phyloP scores from a whole-genome alignment of 2,113 vertebrate genomes.

The Lichenostomus cassidix region DNA sequence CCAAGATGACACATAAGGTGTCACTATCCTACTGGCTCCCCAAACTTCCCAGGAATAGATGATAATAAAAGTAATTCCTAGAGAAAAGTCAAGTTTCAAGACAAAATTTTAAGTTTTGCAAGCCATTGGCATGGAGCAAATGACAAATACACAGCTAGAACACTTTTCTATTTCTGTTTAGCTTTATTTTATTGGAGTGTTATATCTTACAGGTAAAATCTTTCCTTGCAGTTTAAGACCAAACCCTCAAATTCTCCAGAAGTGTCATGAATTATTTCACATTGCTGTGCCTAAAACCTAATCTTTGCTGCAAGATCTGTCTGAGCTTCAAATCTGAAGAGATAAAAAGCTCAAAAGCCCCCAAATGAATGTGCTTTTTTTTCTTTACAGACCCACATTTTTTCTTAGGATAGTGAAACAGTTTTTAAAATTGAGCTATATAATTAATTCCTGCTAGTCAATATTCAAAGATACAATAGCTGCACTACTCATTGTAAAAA shows the following conservation, averaged over 20 bases:
- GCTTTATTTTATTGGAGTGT: not conserved
- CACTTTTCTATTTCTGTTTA: not conserved
- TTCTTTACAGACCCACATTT: not conserved
- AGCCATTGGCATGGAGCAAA: not conserved
- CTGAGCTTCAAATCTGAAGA: not conserved
- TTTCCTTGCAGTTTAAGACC: not conserved
- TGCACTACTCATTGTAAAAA: not conserved
- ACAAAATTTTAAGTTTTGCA: not conserved
- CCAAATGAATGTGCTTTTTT: rapidly evolving
- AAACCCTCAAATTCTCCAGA: not conserved
- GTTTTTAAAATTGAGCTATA: not conserved
- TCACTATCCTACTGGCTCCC: not conserved
- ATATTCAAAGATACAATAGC: not conserved
- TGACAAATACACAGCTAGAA: not conserved
- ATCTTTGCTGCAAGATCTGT: not conserved
- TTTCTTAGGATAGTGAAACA: not conserved
- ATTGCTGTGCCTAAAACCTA: not conserved
- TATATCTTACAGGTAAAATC: not conserved
- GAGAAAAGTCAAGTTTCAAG: not conserved
- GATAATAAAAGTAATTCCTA: not conserved
- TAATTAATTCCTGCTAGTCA: not conserved
- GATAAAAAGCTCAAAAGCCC: not conserved
- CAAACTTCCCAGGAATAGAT: not conserved
- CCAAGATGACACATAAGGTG: not conserved
- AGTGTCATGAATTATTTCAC: not conserved